Conservation (phyloP, 2,797 vertebrate genomes). For the Ciconia nigra region DNA sequence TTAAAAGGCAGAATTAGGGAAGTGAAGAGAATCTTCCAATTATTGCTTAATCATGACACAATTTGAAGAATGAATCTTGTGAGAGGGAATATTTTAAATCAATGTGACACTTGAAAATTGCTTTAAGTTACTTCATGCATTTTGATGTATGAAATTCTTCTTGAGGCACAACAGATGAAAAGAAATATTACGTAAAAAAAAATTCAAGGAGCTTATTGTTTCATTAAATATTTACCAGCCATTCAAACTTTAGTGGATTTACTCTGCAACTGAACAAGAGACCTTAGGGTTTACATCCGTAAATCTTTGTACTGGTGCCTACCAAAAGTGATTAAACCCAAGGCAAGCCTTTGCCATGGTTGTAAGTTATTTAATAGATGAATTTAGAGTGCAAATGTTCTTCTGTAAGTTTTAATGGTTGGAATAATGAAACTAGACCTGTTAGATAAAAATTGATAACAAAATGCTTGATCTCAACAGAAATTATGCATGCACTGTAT, state of each 20-base stretch:
- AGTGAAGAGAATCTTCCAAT: not conserved
- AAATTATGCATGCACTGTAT: not conserved
- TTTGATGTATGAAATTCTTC: constrained; percentile 51
- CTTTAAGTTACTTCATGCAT: constrained; percentile 19
- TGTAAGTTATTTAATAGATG: not conserved
- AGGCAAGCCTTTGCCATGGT: not conserved
- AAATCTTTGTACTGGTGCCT: not conserved
- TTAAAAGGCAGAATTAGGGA: constrained; percentile 1
- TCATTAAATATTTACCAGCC: constrained; percentile 56
- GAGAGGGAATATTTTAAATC: constrained; percentile 38
- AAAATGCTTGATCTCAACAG: not conserved
- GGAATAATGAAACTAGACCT: not conserved
- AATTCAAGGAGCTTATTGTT: constrained; percentile 26
- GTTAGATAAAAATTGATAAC: constrained; percentile 3
- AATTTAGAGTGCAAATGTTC: not conserved
- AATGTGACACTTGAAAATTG: constrained; percentile 41
- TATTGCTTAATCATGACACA: constrained; percentile 32
- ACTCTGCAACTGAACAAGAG: not conserved
- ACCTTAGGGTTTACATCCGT: not conserved
- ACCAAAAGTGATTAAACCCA: not conserved
- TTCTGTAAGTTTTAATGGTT: not conserved
- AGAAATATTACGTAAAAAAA: constrained; percentile 30
- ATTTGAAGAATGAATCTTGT: not conserved
- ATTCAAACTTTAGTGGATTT: constrained; percentile 45
- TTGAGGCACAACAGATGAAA: constrained; percentile 38